A percentile compares a stretch with the other conserved stretches of the same genome.
Conservation (phyloP, 2,797 vertebrate genomes). For the Onychomys torridus region DNA sequence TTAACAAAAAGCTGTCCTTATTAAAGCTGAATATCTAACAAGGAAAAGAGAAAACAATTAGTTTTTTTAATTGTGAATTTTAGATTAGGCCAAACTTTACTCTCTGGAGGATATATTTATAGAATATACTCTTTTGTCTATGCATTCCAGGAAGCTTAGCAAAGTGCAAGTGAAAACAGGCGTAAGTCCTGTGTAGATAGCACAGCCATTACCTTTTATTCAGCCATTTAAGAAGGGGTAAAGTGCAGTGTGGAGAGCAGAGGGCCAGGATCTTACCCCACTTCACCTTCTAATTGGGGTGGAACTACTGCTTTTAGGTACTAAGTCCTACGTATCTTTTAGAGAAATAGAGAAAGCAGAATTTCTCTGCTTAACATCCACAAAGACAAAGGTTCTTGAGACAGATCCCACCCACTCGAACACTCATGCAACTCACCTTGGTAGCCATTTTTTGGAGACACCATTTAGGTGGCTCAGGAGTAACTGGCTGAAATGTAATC, state of each 20-base stretch:
- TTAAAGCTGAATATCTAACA: neutral
- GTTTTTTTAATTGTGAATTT: conserved; percentile 20
- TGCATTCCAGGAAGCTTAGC: neutral
- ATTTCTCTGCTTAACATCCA: conserved; percentile 11
- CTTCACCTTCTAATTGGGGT: neutral
- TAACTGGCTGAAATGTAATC: neutral
- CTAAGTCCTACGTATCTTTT: conserved; percentile 26
- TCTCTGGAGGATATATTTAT: conserved; percentile 1
- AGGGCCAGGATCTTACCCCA: neutral
- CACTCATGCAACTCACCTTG: neutral
- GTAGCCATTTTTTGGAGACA: conserved; percentile 54
- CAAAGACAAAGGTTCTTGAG: conserved; percentile 20
- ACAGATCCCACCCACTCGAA: neutral
- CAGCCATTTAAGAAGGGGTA: neutral
- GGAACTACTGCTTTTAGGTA: neutral
- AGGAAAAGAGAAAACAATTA: neutral
- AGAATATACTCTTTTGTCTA: neutral
- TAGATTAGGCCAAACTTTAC: neutral
- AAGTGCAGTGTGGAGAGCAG: neutral
- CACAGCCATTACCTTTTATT: neutral
- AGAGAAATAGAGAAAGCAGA: conserved; percentile 3
- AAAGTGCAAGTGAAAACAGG: neutral
- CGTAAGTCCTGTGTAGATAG: neutral
- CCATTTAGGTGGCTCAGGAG: conserved; percentile 41
- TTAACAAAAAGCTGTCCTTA: conserved; percentile 33